Evolutionary conservation across 2,113 vertebrate species (phyloP), one percentile per base, ranked within the genome.

Genomic region (Ahaetulla prasina): DNA sequence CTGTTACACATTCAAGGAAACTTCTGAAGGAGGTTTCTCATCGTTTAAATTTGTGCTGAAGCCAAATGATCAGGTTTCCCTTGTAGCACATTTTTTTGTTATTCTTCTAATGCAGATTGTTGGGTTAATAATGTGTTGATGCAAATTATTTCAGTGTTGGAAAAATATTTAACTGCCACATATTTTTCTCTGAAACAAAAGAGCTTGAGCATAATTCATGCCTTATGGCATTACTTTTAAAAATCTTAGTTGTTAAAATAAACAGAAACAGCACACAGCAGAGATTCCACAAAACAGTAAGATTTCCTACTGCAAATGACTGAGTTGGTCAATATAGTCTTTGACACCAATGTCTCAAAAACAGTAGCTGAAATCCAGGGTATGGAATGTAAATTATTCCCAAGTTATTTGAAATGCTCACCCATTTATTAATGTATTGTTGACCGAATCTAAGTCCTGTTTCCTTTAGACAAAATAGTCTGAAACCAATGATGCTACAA

Each of bases 191-290:
- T 94, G 90, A 95, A 96, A 97, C 96, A 96, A 96, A 97, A 94
- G 95, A 93, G 60, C 27, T 87, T 92, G 90, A 95, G 86, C 94
- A 93, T 92, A 90, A 22, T 94, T 96, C 95, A 93, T 94, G 96
- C 97, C 95, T 96, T 96, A 97, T 97, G 96, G 94, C 94, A 93
- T 39, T 96, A n/a, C 94, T 96, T 96, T 95, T 95, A 63, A 90
- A 89, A 85, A 0, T 92, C 95, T 92, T 30, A 91, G 90, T 85
- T 94, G 92, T 93, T 97, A 96, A 88, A 88, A 87, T 68, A 87
- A 96, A 97, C 88, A 96, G 35, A 95, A 87, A 93, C 92, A 91
- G 80, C 94, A 94, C 12, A 95, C 93, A 87, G 86, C 35, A 57
- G 50, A 93, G 92, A 88, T 16, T 92, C 14, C 80, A 95, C 88